These are phyloP conservation scores for Pelodytes ibericus DNA, from an alignment of 2,797 vertebrate species.

Conservation along the genomic window DNA sequence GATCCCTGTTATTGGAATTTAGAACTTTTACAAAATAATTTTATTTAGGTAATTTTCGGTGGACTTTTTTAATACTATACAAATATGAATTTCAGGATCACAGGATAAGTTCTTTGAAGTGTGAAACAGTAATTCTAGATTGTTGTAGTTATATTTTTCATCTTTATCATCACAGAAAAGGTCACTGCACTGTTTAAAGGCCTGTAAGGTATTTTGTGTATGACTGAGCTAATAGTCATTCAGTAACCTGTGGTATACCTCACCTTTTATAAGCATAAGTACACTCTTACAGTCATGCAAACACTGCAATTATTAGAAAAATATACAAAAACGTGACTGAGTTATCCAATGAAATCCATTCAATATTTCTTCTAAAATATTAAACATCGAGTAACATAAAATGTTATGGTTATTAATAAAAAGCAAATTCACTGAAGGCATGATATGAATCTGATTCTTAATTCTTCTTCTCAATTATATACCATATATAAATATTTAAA, in stretches of 20 bases:
- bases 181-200: slow-evolving; percentile 44
- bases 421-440: neutral
- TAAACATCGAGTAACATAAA: neutral
- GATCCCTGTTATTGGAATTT: too few species aligned
- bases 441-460: neutral
- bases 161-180: slow-evolving; percentile 42
- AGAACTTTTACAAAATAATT: slow-evolving; percentile 39
- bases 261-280: slow-evolving; percentile 8
- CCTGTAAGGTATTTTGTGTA: slow-evolving; percentile 45
- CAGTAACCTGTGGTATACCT: slow-evolving; percentile 14
- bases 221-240: slow-evolving; percentile 34
- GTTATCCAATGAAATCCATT: neutral
- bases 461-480: neutral
- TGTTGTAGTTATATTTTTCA: slow-evolving; percentile 41
- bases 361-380: neutral
- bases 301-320: slow-evolving; percentile 11
- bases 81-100: slow-evolving; percentile 43
- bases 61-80: slow-evolving; percentile 25
- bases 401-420: neutral
- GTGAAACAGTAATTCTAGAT: slow-evolving; percentile 44
- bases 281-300: neutral
- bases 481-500: too few species aligned
- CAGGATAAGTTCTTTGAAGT: slow-evolving; percentile 32
- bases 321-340: neutral
- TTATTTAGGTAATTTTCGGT: slow-evolving; percentile 30